Conservation (phyloP, 1,140 invertebrate genomes). For the Trichonephila clavipes region DNA sequence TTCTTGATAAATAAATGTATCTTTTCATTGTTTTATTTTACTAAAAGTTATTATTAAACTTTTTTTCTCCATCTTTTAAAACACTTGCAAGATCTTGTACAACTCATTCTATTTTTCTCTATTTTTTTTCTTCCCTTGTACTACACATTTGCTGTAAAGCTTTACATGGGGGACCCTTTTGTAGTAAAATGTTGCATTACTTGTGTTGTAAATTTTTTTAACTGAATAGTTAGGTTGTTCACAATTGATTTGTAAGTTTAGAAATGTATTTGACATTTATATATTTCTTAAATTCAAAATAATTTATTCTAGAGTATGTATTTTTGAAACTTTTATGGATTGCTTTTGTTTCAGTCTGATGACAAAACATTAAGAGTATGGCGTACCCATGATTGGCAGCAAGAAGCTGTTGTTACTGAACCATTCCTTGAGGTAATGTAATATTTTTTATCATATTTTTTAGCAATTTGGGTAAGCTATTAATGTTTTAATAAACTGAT, state of each 20-base stretch:
- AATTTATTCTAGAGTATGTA: neutral
- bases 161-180: too few species aligned
- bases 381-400: conserved; percentile 96
- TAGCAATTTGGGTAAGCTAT: neutral
- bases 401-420: conserved; percentile 91
- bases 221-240: too few species aligned
- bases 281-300: neutral
- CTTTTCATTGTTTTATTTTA: too few species aligned
- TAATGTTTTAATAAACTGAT: neutral
- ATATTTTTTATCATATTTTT: conserved; percentile 24
- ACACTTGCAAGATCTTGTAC: too few species aligned
- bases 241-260: neutral
- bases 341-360: conserved; percentile 85
- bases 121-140: too few species aligned
- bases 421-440: conserved; percentile 91
- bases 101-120: too few species aligned
- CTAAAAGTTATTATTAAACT: too few species aligned
- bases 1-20: too few species aligned
- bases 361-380: conserved; percentile 96
- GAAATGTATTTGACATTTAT: neutral
- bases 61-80: too few species aligned
- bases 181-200: too few species aligned
- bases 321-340: neutral
- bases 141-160: too few species aligned
- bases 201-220: too few species aligned